Evolutionary conservation across 2,113 vertebrate species (phyloP).

Genomic region (Trichechus manatus): DNA sequence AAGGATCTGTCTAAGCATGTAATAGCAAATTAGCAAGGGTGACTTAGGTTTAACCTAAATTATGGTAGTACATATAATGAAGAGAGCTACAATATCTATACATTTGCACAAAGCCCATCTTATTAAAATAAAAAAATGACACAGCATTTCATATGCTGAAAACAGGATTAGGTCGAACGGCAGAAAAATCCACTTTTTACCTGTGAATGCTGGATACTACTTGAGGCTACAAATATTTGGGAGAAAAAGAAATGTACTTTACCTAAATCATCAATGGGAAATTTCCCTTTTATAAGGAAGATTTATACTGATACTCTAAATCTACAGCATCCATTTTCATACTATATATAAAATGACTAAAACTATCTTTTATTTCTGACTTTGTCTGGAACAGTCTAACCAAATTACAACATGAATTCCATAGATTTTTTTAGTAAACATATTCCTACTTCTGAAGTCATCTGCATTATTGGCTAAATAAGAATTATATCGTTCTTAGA

Average conservation of each 20-base stretch:
- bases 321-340: background rate
- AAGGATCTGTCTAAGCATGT: background rate
- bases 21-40: background rate
- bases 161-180: background rate
- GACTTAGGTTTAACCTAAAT: background rate
- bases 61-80: background rate
- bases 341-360: constrained; percentile 1
- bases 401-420: constrained; percentile 20
- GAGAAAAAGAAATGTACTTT: constrained; percentile 16
- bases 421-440: background rate
- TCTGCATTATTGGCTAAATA: background rate
- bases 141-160: background rate
- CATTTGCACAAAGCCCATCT: background rate
- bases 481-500: background rate
- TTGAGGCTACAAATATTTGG: background rate
- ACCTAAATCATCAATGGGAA: background rate
- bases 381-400: background rate
- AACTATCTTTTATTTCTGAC: background rate
- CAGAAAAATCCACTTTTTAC: background rate
- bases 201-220: background rate
- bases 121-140: background rate
- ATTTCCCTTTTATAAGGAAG: background rate
- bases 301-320: constrained; percentile 23
- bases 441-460: background rate
- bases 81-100: background rate